phyloP scores from a whole-genome alignment of 2,113 vertebrate species.

The Corythornis cristatus region DNA sequence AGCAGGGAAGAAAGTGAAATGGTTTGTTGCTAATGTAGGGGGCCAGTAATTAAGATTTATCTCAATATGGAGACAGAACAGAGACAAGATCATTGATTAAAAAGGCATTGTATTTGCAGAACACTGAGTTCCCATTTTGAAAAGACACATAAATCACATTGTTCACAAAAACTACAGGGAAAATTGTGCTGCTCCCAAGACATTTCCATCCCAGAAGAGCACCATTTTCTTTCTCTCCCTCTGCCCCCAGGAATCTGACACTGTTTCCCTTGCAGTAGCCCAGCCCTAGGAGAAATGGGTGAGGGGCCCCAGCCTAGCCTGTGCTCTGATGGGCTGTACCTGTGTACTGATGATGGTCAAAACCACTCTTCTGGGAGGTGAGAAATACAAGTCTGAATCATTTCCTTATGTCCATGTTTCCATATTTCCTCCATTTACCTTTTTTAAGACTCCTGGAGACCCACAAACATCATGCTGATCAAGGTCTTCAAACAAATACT shows the following conservation, averaged over 20 bases:
- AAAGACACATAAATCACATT: not conserved
- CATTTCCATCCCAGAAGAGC: not conserved
- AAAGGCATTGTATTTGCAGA: not conserved
- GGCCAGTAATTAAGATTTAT: constrained; percentile 46
- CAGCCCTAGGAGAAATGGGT: not conserved
- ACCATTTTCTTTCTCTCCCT: not conserved
- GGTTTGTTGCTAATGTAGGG: not conserved
- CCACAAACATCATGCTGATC: not conserved
- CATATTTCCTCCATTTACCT: not conserved
- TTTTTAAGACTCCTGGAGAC: not conserved
- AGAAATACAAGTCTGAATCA: not conserved
- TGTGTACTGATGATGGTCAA: not conserved
- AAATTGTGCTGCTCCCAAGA: not conserved
- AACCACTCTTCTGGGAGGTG: not conserved
- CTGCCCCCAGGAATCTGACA: not conserved
- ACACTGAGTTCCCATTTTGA: not conserved
- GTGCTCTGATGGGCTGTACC: not conserved
- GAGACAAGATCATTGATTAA: constrained; percentile 13
- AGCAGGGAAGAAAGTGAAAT: not conserved
- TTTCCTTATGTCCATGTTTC: not conserved
- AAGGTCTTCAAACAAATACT: not conserved
- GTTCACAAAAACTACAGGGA: not conserved
- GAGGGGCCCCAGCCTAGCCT: not conserved
- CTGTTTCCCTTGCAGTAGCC: not conserved
- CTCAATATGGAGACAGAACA: constrained; percentile 7